Percentiles rank a stretch among this genome's conserved stretches.
These are phyloP conservation scores for Bergia sp. DNA, from an alignment of 92 coral and sea anemone genomes.

Conservation along the genomic window DNA sequence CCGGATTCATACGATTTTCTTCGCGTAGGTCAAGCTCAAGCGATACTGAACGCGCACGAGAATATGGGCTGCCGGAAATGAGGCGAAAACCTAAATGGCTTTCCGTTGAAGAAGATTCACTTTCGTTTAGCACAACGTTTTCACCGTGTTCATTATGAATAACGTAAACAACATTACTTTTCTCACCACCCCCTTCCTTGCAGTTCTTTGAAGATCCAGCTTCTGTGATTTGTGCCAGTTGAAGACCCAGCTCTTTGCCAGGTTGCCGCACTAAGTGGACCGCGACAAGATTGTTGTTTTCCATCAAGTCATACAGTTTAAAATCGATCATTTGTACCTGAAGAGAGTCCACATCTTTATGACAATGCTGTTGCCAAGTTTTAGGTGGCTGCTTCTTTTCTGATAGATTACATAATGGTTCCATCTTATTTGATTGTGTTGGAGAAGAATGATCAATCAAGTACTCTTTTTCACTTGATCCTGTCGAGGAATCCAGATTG, in stretches of 20 bases:
- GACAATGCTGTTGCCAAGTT: background rate
- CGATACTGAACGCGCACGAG: constrained; percentile 41
- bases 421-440: background rate
- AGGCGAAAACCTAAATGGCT: constrained; percentile 2
- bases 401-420: background rate
- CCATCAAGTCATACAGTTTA: constrained; percentile 52
- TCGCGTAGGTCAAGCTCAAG: constrained; percentile 41
- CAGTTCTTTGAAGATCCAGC: constrained; percentile 59
- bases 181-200: constrained; percentile 20
- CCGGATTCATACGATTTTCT: background rate
- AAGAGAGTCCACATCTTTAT: background rate
- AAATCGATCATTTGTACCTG: background rate
- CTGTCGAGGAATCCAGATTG: background rate
- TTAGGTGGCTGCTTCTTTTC: background rate
- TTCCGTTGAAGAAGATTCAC: background rate
- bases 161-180: constrained; percentile 71
- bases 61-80: constrained; percentile 24
- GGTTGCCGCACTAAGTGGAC: constrained; percentile 58
- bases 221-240: constrained; percentile 80
- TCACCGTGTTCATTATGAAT: constrained; percentile 73
- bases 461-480: background rate
- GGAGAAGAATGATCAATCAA: background rate
- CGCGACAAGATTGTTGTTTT: constrained; percentile 54
- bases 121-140: constrained; percentile 62
- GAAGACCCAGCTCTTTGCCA: constrained; percentile 77